Evolutionary conservation across 2,113 vertebrate genomes (phyloP).

Genomic region (Bucco capensis): DNA sequence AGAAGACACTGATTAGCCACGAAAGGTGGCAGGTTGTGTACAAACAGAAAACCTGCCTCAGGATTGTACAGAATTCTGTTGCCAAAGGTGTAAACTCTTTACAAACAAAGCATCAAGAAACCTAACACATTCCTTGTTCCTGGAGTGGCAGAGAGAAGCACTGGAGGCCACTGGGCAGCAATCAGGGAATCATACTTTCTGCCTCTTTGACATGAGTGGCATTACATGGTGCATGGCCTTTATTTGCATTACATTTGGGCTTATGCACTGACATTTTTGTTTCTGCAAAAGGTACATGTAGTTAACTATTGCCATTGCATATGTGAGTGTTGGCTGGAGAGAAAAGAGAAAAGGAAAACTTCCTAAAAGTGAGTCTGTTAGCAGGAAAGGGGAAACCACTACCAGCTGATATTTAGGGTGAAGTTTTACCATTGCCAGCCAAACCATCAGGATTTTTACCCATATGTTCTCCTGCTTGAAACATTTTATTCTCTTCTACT

Average conservation of each 20-base stretch:
- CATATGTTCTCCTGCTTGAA: not conserved
- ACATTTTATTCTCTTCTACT: conserved; percentile 9
- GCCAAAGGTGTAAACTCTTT: not conserved
- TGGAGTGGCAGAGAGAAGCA: not conserved
- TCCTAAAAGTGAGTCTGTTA: not conserved
- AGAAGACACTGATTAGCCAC: not conserved
- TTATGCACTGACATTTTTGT: not conserved
- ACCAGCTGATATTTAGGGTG: not conserved
- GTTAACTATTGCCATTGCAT: not conserved
- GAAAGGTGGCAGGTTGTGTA: not conserved
- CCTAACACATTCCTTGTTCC: fast-evolving
- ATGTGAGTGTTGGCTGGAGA: not conserved
- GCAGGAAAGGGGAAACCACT: not conserved
- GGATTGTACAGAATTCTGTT: not conserved
- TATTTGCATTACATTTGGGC: not conserved
- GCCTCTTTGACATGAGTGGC: not conserved
- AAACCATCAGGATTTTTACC: not conserved
- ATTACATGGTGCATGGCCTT: not conserved
- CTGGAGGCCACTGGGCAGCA: not conserved
- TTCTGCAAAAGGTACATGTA: not conserved
- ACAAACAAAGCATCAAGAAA: not conserved
- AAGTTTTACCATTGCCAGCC: not conserved
- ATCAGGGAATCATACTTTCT: not conserved
- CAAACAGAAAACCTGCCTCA: not conserved
- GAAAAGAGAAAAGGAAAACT: not conserved